Evolutionary conservation across 2,113 vertebrate genomes (phyloP).

Genomic region (Sinocyclocheilus anophthalmus): DNA sequence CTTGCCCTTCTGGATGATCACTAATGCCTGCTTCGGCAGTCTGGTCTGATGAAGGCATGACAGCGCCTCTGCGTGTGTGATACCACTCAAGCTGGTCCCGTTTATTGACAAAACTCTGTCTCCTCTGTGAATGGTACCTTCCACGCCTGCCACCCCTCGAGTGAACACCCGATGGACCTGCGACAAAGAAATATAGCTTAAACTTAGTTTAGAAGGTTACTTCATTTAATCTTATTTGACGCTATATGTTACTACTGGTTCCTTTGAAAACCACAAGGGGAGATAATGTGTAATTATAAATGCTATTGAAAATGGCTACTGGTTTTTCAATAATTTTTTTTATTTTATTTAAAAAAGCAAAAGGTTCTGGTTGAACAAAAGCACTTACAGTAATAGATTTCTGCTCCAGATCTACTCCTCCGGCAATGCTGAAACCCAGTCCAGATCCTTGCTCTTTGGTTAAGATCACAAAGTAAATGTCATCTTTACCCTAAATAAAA

Average conservation of each 20-base stretch:
- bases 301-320: background rate
- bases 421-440: slow-evolving; percentile 92
- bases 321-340: background rate
- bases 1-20: slow-evolving; percentile 81
- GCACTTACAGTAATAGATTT: slow-evolving; percentile 83
- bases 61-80: slow-evolving; percentile 83
- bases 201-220: background rate
- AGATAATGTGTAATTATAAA: background rate
- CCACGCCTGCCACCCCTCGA: slow-evolving; percentile 84
- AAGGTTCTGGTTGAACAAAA: background rate
- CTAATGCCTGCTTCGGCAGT: slow-evolving; percentile 74
- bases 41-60: slow-evolving; percentile 86
- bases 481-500: slow-evolving; percentile 77
- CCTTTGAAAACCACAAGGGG: slow-evolving; percentile 21
- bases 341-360: background rate
- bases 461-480: slow-evolving; percentile 84
- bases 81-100: slow-evolving; percentile 77
- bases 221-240: background rate
- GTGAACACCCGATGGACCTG: slow-evolving; percentile 93
- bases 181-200: background rate
- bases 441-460: slow-evolving; percentile 89
- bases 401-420: slow-evolving; percentile 87
- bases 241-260: background rate
- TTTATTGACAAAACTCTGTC: slow-evolving; percentile 89
- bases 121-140: slow-evolving; percentile 85